Base-by-base conservation (phyloP, 2,888 invertebrate species). In the Encarsia formosa region DNA sequence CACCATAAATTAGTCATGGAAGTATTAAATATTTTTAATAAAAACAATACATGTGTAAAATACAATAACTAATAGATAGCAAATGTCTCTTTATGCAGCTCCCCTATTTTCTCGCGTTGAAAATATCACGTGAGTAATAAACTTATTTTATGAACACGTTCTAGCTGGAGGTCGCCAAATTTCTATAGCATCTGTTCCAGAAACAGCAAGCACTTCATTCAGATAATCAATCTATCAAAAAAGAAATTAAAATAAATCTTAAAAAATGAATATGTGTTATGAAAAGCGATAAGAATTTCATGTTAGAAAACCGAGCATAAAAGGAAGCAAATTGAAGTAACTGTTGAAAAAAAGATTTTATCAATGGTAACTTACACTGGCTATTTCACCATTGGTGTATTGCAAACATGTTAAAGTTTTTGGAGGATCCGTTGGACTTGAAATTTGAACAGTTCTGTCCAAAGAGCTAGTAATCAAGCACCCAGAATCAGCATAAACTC, bases 351-450 rank as follows among this genome's bases (percentile, higher is more conserved):
- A 9, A 29, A 46, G 13, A 46, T 22, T 40, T 46, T 9, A 34
- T 34, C 1, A 26, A 46, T 49, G n/a, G 22, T 13, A 4, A 63
- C 69, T 64, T 59, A 72, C 71, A 49, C 66, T 61, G 15, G 70
- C 67, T 52, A 71, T 65, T 53, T 65, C 68, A 2, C 69, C 71
- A 23, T 67, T 65, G 15, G 52, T 51, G 13, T 62, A 64, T 13
- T 43, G 44, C 15, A 71, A 58, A 13, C 58, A 63, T 11, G 62
- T 49, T 5, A 72, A 49, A 4, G 58, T 47, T 44, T 62, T 64
- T 2, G 71, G 70, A 20, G 73, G 74, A 60, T 73, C 66, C 1
- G 74, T 74, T 3, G 74, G 68, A 50, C 69, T 70, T 26, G 62
- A 64, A 52, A 74, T 63, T 58, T 65, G 62, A 8, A 74, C 67